Evolutionary conservation across 2,113 vertebrate genomes (phyloP).

Genomic region (Channa maculata): DNA sequence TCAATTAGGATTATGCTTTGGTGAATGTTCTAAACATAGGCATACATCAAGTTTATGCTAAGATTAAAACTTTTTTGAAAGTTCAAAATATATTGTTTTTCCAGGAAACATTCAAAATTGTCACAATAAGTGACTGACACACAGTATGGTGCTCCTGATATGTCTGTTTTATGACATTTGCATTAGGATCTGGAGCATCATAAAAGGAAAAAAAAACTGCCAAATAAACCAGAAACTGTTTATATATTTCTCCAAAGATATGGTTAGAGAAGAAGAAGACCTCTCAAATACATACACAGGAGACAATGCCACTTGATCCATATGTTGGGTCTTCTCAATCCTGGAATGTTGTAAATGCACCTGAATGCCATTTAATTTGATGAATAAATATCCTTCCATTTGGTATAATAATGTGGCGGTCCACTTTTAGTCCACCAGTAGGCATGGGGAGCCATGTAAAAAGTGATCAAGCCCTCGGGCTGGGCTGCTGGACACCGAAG

Average conservation of each 20-base stretch:
- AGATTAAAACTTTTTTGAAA: neutral
- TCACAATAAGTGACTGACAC: neutral
- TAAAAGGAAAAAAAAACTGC: conserved; percentile 10
- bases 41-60: neutral
- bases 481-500: conserved; percentile 92
- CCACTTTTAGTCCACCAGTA: conserved; percentile 6
- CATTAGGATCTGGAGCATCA: conserved; percentile 49
- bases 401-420: neutral
- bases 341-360: neutral
- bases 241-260: no score
- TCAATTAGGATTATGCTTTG: conserved; percentile 10
- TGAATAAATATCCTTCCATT: conserved; percentile 17
- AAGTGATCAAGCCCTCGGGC: conserved; percentile 15
- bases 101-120: conserved; percentile 20
- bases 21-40: neutral
- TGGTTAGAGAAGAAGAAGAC: neutral
- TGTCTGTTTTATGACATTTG: conserved; percentile 16
- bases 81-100: neutral
- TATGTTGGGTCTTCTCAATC: neutral
- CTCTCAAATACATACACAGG: neutral
- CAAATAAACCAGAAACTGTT: no score
- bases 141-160: conserved; percentile 32
- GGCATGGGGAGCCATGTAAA: neutral
- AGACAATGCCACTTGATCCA: conserved; percentile 18
- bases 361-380: neutral